Evolutionary conservation across 2,797 vertebrate species (phyloP).

Genomic region (Eutrigla gurnardus): DNA sequence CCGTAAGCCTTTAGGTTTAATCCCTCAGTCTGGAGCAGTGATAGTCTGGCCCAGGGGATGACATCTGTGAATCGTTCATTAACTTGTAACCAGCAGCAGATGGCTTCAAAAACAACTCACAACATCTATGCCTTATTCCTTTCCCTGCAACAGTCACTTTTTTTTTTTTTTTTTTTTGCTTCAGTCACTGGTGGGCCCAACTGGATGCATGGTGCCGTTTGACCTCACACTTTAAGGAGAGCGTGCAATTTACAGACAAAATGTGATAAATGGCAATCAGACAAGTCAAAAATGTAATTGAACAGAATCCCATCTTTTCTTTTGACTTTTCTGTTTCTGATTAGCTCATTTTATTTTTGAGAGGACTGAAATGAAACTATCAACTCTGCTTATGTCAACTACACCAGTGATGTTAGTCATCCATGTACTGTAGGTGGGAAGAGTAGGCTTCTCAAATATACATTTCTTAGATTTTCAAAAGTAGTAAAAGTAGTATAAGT

Average conservation of each 20-base stretch:
- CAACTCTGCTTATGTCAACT: no score
- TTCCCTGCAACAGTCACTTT: conserved; percentile 45
- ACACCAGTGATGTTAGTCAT: no score
- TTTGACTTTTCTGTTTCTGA: no score
- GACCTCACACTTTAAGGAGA: conserved; percentile 16
- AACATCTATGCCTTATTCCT: conserved; percentile 63
- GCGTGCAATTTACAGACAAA: background rate
- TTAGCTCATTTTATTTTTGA: no score
- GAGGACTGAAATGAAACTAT: no score
- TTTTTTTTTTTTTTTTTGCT: conserved; percentile 38
- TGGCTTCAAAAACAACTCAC: conserved; percentile 77
- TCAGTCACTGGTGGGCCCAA: conserved; percentile 19
- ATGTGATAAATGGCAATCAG: background rate
- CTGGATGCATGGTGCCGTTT: conserved; percentile 6
- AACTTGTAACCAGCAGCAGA: conserved; percentile 84
- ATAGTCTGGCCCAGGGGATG: conserved; percentile 83
- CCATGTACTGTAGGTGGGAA: no score
- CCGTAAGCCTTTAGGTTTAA: conserved; percentile 73
- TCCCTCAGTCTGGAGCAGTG: conserved; percentile 80
- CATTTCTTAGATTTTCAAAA: no score
- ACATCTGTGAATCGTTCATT: conserved; percentile 86
- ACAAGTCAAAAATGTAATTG: background rate
- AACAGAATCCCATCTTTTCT: background rate
- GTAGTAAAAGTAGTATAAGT: no score
- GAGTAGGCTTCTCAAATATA: no score